phyloP scores from a whole-genome alignment of 2,113 vertebrate genomes.

The Nerophis ophidion region DNA sequence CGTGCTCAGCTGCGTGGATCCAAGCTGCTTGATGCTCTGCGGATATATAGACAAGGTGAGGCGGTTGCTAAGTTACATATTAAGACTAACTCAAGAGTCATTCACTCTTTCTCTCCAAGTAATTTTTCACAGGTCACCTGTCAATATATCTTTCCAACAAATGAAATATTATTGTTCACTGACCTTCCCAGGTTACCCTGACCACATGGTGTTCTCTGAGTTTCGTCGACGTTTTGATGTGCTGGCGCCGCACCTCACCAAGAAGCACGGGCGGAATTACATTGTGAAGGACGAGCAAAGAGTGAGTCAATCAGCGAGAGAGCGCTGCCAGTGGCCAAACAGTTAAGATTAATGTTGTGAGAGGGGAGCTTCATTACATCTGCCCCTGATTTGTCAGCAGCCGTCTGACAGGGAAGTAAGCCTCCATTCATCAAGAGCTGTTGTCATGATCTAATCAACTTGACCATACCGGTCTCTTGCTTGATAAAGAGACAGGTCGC shows the following conservation, averaged over 20 bases:
- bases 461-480: constrained; percentile 47
- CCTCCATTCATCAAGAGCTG: constrained; percentile 56
- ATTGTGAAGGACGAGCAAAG: constrained; percentile 92
- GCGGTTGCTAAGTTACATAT: constrained; percentile 1
- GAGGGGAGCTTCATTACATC: constrained; percentile 61
- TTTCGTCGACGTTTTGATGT: constrained; percentile 93
- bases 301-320: constrained; percentile 68
- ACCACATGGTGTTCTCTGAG: constrained; percentile 96
- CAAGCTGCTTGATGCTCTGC: constrained; percentile 85
- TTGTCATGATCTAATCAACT: constrained; percentile 66
- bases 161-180: constrained; percentile 5
- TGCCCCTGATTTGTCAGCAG: constrained; percentile 59
- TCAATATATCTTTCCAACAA: neutral
- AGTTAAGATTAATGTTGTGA: constrained; percentile 57
- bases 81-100: neutral
- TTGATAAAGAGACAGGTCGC: constrained; percentile 40
- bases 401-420: constrained; percentile 59
- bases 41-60: constrained; percentile 93
- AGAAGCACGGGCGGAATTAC: constrained; percentile 95
- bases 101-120: neutral
- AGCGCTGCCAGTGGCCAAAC: constrained; percentile 34
- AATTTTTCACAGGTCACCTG: neutral
- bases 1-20: constrained; percentile 88
- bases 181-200: constrained; percentile 81
- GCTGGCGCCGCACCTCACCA: constrained; percentile 91